Base-by-base conservation (phyloP, 2,797 vertebrate species). In the Amphiprion clarkii region DNA sequence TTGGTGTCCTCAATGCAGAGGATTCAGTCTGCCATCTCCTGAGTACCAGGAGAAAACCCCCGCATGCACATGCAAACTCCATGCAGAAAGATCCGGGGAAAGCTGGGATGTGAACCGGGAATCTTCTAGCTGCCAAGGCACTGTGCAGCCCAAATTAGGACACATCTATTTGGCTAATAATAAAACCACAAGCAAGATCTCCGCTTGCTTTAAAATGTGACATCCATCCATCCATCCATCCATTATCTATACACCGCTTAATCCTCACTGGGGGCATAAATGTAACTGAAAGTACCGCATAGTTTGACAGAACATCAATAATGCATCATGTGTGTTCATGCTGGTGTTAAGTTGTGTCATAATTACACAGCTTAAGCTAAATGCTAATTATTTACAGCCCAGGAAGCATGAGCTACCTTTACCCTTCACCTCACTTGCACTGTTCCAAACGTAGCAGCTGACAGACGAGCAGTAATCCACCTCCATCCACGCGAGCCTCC, bases 351-450 rank as follows among this genome's bases (percentile, higher is more conserved):
- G 67, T 65, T 61, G 64, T 23, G 48, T 65, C 55, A 61, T 74
- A 79, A 74, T 76, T 58, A 65, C 29, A 64, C 71, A 60, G 79
- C 76, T 76, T 70, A 79, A 39, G 58, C 74, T 74, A 67, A 76
- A 79, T 40, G 44, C 56, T 60, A 71, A 87, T 82, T 76, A 79
- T 79, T 61, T 74, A 46, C 67, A 46, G 68, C 76, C 52, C 64
- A 59, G 46, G 83, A 76, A 67, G 10, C 71, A 19, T 54, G 52
- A 6, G 12, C 60, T 64, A 80, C 81, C 74, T 70, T 67, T 79
- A 83, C 79, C 86, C 48, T 39, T 68, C 61, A 61, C 75, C 84
- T 84, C 53, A 19, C 72, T 54, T 48, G 56, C 59, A 71, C 74
- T 77, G 31, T 52, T 75, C 62, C 31, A 49, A 82, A 69, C 39